phyloP scores from a whole-genome alignment of 2,888 invertebrate genomes.

The Platycheirus rosarum region DNA sequence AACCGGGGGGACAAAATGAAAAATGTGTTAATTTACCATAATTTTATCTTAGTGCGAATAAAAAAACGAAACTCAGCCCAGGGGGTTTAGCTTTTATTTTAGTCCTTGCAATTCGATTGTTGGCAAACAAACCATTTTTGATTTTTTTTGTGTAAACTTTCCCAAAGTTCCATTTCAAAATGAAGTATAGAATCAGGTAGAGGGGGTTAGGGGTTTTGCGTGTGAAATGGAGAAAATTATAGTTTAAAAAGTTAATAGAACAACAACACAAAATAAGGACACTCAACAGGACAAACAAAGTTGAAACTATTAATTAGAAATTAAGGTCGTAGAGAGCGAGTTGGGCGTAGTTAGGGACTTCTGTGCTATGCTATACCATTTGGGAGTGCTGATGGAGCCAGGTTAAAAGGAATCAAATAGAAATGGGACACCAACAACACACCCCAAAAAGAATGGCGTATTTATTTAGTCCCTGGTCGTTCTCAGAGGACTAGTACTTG shows the following conservation, averaged over 20 bases:
- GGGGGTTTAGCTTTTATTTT: conserved; percentile 32
- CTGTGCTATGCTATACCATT: no score
- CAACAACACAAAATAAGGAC: conserved; percentile 38
- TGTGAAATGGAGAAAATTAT: conserved; percentile 49
- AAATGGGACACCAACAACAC: neutral
- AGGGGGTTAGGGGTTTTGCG: neutral
- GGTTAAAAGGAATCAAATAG: conserved; percentile 1
- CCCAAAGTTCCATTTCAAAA: conserved; percentile 39
- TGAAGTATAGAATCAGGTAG: neutral
- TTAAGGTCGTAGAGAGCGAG: conserved; percentile 27
- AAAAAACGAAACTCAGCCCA: neutral
- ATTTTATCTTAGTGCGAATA: conserved; percentile 55
- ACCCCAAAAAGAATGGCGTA: neutral
- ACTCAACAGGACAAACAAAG: conserved; percentile 54
- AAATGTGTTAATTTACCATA: conserved; percentile 74
- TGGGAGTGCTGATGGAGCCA: conserved; percentile 8
- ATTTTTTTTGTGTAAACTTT: conserved; percentile 58
- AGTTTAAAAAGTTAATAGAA: conserved; percentile 51
- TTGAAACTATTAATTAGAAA: conserved; percentile 69
- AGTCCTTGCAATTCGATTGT: conserved; percentile 41
- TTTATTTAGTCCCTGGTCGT: no score
- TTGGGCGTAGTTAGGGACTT: no score
- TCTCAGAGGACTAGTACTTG: no score
- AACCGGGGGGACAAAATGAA: conserved; percentile 63
- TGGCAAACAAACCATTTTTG: conserved; percentile 44